Conservation (phyloP, 2,113 vertebrate genomes). For the Rhabdomys dilectus region DNA sequence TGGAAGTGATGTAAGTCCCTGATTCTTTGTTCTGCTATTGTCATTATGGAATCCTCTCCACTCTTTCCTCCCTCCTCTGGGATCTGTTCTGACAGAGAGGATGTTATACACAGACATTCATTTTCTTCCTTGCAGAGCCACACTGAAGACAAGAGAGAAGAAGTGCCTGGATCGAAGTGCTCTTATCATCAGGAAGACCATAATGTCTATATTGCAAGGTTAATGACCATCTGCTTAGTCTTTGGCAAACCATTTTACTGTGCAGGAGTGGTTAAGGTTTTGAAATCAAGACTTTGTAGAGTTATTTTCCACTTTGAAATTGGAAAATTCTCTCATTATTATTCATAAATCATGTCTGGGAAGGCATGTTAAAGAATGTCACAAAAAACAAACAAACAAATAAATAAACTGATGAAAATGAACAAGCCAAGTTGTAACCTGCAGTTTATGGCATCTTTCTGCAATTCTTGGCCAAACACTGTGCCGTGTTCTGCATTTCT, state of each 20-base stretch:
- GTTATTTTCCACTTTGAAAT: background rate
- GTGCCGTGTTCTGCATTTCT: slow-evolving; percentile 24
- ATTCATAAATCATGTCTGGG: background rate
- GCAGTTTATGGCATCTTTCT: background rate
- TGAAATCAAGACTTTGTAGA: background rate
- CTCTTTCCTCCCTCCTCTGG: background rate
- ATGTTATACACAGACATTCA: too few species aligned
- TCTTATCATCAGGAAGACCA: slow-evolving; percentile 60
- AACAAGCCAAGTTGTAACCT: background rate
- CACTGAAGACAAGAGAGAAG: slow-evolving; percentile 46
- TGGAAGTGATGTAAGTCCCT: slow-evolving; percentile 70
- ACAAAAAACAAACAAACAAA: background rate
- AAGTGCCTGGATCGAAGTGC: slow-evolving; percentile 74
- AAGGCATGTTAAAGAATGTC: background rate
- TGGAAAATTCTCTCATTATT: background rate
- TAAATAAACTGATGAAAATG: background rate
- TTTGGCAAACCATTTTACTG: background rate
- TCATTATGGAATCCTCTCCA: background rate
- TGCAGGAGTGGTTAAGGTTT: background rate
- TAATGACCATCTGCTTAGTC: background rate
- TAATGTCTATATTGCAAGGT: slow-evolving; percentile 66
- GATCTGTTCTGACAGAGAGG: background rate
- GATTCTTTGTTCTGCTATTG: background rate
- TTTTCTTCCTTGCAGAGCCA: slow-evolving; percentile 72
- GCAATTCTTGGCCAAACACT: background rate